A percentile compares a stretch with the other conserved stretches of the same genome.
Evolutionary conservation across 2,888 invertebrate species (phyloP).

Genomic region (Ectemnius cavifrons): DNA sequence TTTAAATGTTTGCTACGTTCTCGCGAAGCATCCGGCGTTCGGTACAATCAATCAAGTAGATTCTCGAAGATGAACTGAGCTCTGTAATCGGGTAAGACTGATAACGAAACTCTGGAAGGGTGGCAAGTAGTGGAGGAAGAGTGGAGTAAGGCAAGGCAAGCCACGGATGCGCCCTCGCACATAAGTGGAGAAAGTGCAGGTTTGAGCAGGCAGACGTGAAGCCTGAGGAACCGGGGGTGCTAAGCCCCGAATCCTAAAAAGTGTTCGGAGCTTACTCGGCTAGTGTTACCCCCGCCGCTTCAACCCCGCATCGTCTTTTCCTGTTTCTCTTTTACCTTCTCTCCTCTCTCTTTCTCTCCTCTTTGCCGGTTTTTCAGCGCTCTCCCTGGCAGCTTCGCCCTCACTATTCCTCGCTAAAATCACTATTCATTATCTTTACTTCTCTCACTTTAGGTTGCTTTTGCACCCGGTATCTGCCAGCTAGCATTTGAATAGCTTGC

Average conservation of each 20-base stretch:
- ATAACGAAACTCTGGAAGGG: not conserved
- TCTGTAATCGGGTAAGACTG: conserved; percentile 7
- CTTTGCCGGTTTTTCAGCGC: not conserved
- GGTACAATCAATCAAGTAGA: not conserved
- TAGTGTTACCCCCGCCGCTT: conserved; percentile 72
- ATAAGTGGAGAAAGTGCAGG: conserved; percentile 59
- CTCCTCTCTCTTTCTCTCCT: conserved; percentile 20
- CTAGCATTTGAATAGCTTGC: too few species aligned
- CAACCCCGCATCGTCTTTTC: not conserved
- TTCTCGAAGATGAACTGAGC: not conserved
- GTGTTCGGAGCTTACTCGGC: conserved; percentile 76
- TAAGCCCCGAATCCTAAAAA: conserved; percentile 76
- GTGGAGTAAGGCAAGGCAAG: not conserved
- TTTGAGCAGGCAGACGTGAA: conserved; percentile 68
- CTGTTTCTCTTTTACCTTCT: conserved; percentile 41
- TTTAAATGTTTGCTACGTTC: too few species aligned
- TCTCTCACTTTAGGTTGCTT: too few species aligned
- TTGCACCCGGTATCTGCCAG: too few species aligned
- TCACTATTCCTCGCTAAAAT: too few species aligned
- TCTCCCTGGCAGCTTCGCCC: too few species aligned
- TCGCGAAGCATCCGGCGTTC: too few species aligned
- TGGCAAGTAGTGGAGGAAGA: conserved; percentile 1
- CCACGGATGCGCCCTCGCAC: conserved; percentile 12
- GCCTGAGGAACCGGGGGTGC: conserved; percentile 71
- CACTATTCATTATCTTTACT: too few species aligned